These are phyloP conservation scores for Drosophila sucinea DNA, from an alignment of 1,140 invertebrate genomes.

Conservation along the genomic window DNA sequence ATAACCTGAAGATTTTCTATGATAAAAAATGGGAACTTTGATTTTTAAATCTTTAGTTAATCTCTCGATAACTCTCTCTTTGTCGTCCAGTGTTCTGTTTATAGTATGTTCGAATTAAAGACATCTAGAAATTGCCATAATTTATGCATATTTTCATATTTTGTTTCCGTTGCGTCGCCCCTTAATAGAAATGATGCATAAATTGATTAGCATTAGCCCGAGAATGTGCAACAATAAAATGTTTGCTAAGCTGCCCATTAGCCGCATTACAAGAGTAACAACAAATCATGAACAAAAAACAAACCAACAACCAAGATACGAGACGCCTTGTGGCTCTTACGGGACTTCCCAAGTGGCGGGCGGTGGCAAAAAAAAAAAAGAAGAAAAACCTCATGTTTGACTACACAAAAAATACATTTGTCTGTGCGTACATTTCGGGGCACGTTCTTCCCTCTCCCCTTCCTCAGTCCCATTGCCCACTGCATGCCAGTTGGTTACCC, in stretches of 20 bases:
- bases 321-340: slow-evolving; percentile 46
- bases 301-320: slow-evolving; percentile 18
- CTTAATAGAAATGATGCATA: slow-evolving; percentile 34
- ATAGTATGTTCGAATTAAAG: slow-evolving; percentile 17
- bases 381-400: slow-evolving; percentile 40
- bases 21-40: too few species aligned
- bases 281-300: slow-evolving; percentile 40
- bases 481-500: not conserved
- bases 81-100: too few species aligned
- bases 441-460: not conserved
- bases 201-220: slow-evolving; percentile 55
- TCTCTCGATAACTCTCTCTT: too few species aligned
- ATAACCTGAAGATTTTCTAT: too few species aligned
- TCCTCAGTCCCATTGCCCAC: not conserved
- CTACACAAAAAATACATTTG: slow-evolving; percentile 77
- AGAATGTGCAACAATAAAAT: slow-evolving; percentile 53
- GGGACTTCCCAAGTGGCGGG: slow-evolving; percentile 37
- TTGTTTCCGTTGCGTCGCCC: not conserved
- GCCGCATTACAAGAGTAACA: slow-evolving; percentile 48
- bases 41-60: too few species aligned
- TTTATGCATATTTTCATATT: not conserved
- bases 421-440: slow-evolving; percentile 40
- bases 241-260: slow-evolving; percentile 56
- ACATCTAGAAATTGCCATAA: slow-evolving; percentile 1
- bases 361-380: slow-evolving; percentile 15